These are phyloP conservation scores for Pelvicachromis taeniatus DNA, from an alignment of 2,113 vertebrate species.

Conservation along the genomic window DNA sequence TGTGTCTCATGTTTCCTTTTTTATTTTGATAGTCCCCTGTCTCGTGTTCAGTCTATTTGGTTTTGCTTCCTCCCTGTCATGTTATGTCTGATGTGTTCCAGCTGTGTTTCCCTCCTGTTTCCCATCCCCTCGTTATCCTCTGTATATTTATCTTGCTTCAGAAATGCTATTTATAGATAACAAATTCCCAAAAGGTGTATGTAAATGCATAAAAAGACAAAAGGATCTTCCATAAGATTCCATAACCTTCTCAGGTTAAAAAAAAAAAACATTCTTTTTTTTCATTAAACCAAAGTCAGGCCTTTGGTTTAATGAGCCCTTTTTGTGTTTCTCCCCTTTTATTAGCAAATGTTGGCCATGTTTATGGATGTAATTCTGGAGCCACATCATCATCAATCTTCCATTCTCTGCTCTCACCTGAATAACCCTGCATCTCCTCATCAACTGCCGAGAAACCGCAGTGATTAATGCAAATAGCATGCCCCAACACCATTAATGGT, in stretches of 20 bases:
- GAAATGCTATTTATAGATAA: neutral
- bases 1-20: neutral
- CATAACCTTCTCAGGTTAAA: neutral
- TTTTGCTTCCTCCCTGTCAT: neutral
- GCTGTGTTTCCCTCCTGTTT: too few relatives aligned
- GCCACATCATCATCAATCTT: conserved; percentile 3
- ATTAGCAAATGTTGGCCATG: neutral
- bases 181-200: neutral
- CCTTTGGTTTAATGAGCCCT: neutral
- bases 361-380: neutral
- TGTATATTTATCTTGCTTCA: neutral
- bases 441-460: neutral
- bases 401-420: neutral
- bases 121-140: too few relatives aligned
- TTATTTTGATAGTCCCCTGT: neutral
- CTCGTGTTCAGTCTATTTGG: neutral
- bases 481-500: conserved; percentile 3
- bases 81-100: neutral
- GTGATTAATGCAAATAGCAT: conserved; percentile 48
- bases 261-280: neutral
- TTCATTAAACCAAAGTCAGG: too few relatives aligned
- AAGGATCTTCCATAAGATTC: neutral
- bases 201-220: neutral
- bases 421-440: neutral
- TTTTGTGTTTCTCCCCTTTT: neutral